Conservation (phyloP, 2,888 invertebrate genomes). For the Athalia cordata region DNA sequence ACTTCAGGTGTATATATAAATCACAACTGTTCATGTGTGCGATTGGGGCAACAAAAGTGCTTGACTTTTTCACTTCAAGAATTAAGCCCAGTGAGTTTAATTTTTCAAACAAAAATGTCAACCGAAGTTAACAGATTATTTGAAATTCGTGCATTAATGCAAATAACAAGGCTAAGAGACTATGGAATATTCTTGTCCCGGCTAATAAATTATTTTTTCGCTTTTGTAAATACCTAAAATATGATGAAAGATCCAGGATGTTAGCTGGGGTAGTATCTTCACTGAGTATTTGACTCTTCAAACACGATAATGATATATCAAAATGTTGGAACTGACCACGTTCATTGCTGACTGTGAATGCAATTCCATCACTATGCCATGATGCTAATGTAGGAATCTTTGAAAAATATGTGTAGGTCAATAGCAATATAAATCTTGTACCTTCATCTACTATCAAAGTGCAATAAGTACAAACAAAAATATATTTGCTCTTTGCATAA, state of each 20-base stretch:
- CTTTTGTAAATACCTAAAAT: constrained; percentile 73
- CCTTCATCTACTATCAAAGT: background rate
- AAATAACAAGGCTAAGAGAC: no score
- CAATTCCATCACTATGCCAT: constrained; percentile 84
- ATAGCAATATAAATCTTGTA: background rate
- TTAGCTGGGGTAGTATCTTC: constrained; percentile 80
- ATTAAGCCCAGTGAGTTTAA: background rate
- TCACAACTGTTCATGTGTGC: background rate
- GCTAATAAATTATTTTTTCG: background rate
- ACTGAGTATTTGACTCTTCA: constrained; percentile 80
- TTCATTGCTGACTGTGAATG: constrained; percentile 82
- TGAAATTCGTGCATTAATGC: no score
- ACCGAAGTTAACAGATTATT: no score
- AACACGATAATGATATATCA: constrained; percentile 81
- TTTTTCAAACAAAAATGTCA: no score
- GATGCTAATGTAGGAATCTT: constrained; percentile 80
- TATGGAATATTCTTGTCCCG: no score
- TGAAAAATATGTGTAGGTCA: background rate
- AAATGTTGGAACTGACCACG: constrained; percentile 85
- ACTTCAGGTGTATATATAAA: background rate
- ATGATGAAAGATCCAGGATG: constrained; percentile 80
- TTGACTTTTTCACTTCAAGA: background rate
- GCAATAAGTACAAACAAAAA: constrained; percentile 23
- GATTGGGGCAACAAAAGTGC: background rate
- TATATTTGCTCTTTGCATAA: background rate